Evolutionary conservation across 1,140 invertebrate species (phyloP), one percentile per base, ranked within the genome.

Genomic region (Armadillidium nasatum): DNA sequence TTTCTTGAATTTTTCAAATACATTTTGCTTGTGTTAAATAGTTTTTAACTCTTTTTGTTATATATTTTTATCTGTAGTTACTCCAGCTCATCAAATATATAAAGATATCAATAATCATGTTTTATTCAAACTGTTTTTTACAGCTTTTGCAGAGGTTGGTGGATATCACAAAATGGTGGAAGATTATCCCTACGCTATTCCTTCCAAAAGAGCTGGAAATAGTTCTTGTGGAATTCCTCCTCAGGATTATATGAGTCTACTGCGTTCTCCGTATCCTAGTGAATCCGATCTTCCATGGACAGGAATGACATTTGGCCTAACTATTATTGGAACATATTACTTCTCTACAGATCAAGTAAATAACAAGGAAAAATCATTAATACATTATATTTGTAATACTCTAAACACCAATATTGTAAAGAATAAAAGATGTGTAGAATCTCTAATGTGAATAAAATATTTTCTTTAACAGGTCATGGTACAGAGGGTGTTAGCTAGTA

Each of bases 401-500:
- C n/a, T n/a, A n/a, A n/a, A n/a, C n/a, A n/a, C n/a, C n/a, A n/a
- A n/a, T 33, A 33, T 33, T 33, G 33, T 33, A 3, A 33, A 33
- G 6, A 33, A 3, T 1, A 33, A 33, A 3, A 33, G 6, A 33
- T 33, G 33, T 33, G 1, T 33, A 33, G 33, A 33, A 3, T 33
- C 6, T 33, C 6, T 33, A 33, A 33, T 33, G 33, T 6, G 33
- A 33, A 33, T 1, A 71, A 7, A 0, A 7, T 22, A 50, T 11
- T 43, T 11, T 50, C 44, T n/a, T 46, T 13, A 11, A 60, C 46
- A 81, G 80, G 87, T 89, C 0, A 89, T 89, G 74, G 88, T 89
- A 0, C 88, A 89, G 82, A 81, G 88, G 78, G 84, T 86, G 0
- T 81, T 89, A 23, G 86, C 88, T 11, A 85, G 87, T 7, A 88